These are phyloP conservation scores for Coregonus clupeaformis DNA, from an alignment of 2,113 vertebrate species.

Conservation along the genomic window DNA sequence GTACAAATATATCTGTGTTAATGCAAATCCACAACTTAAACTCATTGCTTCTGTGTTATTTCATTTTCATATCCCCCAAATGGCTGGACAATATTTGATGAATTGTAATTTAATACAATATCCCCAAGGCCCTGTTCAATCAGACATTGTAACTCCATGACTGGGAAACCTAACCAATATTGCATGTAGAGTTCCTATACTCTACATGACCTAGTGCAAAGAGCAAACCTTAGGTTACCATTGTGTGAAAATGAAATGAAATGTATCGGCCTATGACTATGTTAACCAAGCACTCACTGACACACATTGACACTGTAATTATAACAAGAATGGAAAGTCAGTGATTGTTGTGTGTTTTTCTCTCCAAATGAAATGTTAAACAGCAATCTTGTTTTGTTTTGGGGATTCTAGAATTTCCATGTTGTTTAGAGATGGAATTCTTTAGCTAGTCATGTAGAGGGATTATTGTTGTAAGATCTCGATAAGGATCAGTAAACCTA, in stretches of 20 bases:
- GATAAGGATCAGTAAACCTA: conserved; percentile 37
- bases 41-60: background rate
- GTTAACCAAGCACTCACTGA: too few species aligned
- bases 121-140: background rate
- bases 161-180: too few species aligned
- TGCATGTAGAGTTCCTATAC: too few species aligned
- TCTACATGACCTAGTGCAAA: too few species aligned
- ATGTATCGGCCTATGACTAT: too few species aligned
- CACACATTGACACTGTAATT: background rate
- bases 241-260: too few species aligned
- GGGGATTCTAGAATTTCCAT: conserved; percentile 26
- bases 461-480: conserved; percentile 24
- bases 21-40: background rate
- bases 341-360: background rate
- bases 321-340: background rate
- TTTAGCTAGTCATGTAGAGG: background rate
- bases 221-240: too few species aligned
- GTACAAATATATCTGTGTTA: conserved; percentile 12
- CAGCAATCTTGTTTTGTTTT: conserved; percentile 14
- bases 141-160: background rate
- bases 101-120: too few species aligned
- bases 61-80: background rate
- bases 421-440: conserved; percentile 24
- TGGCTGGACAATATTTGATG: too few species aligned
- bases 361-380: conserved; percentile 13